Conservation (phyloP, 2,113 vertebrate genomes). For the Anolis carolinensis region DNA sequence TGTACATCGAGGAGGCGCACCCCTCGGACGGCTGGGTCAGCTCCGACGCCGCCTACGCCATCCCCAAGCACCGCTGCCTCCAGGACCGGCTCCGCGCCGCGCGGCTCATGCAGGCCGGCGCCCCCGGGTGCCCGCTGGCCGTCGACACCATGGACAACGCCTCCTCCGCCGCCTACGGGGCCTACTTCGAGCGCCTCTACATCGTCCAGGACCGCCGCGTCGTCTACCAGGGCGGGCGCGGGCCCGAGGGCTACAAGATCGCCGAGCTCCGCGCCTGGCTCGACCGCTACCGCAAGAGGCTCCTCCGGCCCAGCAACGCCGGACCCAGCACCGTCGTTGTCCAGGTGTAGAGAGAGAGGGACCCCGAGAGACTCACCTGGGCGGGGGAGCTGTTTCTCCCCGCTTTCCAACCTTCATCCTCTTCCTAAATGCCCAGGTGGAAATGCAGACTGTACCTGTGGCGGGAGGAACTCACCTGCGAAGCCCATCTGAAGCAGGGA, state of each 20-base stretch:
- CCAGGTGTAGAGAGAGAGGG: slow-evolving; percentile 76
- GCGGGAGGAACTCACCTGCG: too few relatives aligned
- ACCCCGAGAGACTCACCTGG: accelerated
- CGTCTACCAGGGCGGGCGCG: slow-evolving; percentile 94
- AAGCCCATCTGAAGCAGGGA: too few relatives aligned
- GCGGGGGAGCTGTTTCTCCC: background rate
- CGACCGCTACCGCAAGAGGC: slow-evolving; percentile 82
- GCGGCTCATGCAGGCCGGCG: slow-evolving; percentile 84
- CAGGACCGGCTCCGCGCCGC: slow-evolving; percentile 93
- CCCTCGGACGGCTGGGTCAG: slow-evolving; percentile 98
- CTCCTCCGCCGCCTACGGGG: slow-evolving; percentile 97
- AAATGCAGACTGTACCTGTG: too few relatives aligned
- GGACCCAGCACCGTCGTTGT: slow-evolving; percentile 76
- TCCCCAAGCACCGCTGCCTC: slow-evolving; percentile 93
- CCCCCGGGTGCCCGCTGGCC: slow-evolving; percentile 87
- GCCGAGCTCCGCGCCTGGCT: slow-evolving; percentile 94
- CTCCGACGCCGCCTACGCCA: slow-evolving; percentile 93
- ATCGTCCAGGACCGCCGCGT: slow-evolving; percentile 88
- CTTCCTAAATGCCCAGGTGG: too few relatives aligned
- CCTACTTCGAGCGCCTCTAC: slow-evolving; percentile 98
- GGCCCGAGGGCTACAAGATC: slow-evolving; percentile 96
- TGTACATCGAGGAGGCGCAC: slow-evolving; percentile 98
- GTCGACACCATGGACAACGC: slow-evolving; percentile 97
- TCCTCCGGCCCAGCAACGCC: slow-evolving; percentile 65
- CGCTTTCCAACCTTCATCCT: too few relatives aligned